A percentile compares a stretch with the other conserved stretches of the same genome.
These are phyloP conservation scores for Thamnophis sirtalis DNA, from an alignment of 2,113 vertebrate species.

Conservation along the genomic window DNA sequence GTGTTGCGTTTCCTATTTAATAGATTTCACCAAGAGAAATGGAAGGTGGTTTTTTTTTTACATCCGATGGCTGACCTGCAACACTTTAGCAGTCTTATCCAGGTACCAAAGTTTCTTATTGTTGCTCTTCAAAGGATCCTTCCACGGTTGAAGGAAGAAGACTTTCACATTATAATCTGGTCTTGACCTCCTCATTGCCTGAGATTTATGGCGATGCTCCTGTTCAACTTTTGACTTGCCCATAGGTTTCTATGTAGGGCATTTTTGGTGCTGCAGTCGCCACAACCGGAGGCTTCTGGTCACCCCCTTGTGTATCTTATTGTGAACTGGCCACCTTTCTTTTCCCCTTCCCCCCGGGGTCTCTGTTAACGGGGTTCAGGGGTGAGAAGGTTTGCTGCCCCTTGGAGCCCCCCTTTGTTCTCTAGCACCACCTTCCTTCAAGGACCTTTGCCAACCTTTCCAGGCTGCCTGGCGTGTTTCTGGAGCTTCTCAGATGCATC, in stretches of 20 bases:
- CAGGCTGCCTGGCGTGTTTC: slow-evolving; percentile 27
- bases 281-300: background rate
- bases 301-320: background rate
- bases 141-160: background rate
- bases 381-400: background rate
- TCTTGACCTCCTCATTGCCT: background rate
- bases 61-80: background rate
- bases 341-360: background rate
- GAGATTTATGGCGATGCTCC: background rate
- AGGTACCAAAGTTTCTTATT: background rate
- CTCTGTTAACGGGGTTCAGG: background rate
- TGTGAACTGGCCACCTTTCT: background rate
- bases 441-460: background rate
- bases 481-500: background rate
- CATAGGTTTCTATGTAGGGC: background rate
- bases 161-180: background rate
- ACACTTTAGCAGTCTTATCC: background rate
- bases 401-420: background rate
- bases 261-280: background rate
- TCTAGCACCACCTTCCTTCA: background rate
- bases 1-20: background rate
- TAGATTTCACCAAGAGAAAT: background rate
- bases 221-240: background rate
- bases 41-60: background rate
- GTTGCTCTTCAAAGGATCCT: background rate